These are phyloP conservation scores for Gymnocypris eckloni DNA, from an alignment of 2,797 vertebrate genomes.

Conservation along the genomic window DNA sequence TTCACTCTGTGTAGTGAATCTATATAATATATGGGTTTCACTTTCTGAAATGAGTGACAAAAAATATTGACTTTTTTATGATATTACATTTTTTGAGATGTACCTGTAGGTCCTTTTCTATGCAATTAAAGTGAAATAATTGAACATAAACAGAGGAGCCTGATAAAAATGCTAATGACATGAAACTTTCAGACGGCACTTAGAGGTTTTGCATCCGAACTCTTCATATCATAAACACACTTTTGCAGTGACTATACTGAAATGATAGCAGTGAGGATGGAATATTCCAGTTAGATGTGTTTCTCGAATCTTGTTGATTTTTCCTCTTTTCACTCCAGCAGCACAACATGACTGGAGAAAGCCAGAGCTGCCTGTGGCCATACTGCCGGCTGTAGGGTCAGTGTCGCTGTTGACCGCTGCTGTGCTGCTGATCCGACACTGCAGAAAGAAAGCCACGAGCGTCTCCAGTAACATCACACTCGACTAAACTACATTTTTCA, in stretches of 20 bases:
- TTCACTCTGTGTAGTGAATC: too few species aligned
- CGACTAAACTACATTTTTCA: background rate
- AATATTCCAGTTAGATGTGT: background rate
- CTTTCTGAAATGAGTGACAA: too few species aligned
- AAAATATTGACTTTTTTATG: too few species aligned
- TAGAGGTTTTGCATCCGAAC: too few species aligned
- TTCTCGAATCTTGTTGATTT: background rate
- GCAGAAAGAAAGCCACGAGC: conserved; percentile 3
- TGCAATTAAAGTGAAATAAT: too few species aligned
- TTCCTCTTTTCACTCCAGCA: background rate
- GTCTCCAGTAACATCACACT: background rate
- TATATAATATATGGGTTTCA: too few species aligned
- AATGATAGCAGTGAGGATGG: background rate
- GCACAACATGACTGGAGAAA: background rate
- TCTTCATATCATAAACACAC: background rate
- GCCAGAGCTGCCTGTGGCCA: background rate
- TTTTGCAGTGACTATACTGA: background rate
- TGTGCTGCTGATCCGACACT: conserved; percentile 18
- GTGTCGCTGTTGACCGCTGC: conserved; percentile 38
- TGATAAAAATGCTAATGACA: too few species aligned
- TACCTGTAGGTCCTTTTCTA: too few species aligned
- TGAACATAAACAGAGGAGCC: too few species aligned
- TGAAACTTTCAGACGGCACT: too few species aligned
- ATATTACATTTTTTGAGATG: too few species aligned
- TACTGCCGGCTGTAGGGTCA: conserved; percentile 24